Percentiles rank a stretch among this genome's conserved stretches.
These are phyloP conservation scores for Burhinus bistriatus DNA, from an alignment of 2,113 vertebrate genomes.

Conservation along the genomic window DNA sequence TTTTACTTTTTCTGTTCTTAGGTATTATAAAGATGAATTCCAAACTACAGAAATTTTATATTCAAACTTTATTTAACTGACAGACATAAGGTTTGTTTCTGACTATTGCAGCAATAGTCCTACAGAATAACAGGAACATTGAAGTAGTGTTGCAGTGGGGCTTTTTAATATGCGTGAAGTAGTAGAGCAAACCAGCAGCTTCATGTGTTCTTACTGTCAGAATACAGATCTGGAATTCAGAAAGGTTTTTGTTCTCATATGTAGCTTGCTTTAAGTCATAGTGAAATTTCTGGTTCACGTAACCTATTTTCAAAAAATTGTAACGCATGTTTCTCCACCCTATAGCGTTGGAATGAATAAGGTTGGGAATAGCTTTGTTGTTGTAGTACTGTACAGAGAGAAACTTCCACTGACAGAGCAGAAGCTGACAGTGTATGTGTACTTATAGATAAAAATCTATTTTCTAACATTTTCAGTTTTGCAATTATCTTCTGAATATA, in stretches of 20 bases:
- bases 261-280: background rate
- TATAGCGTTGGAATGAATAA: background rate
- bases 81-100: background rate
- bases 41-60: background rate
- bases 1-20: background rate
- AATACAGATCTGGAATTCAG: background rate
- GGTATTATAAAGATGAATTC: background rate
- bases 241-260: background rate
- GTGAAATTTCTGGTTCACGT: background rate
- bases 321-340: background rate
- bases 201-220: background rate
- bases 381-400: background rate
- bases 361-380: background rate
- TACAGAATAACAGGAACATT: background rate
- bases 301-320: background rate
- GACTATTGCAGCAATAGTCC: background rate
- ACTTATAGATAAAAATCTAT: background rate
- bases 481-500: background rate
- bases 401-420: background rate
- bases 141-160: background rate
- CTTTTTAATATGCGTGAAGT: background rate
- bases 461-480: background rate
- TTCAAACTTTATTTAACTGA: background rate
- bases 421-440: background rate
- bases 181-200: background rate